Conservation (phyloP, 2,113 vertebrate genomes). For the Psilopogon haemacephalus region DNA sequence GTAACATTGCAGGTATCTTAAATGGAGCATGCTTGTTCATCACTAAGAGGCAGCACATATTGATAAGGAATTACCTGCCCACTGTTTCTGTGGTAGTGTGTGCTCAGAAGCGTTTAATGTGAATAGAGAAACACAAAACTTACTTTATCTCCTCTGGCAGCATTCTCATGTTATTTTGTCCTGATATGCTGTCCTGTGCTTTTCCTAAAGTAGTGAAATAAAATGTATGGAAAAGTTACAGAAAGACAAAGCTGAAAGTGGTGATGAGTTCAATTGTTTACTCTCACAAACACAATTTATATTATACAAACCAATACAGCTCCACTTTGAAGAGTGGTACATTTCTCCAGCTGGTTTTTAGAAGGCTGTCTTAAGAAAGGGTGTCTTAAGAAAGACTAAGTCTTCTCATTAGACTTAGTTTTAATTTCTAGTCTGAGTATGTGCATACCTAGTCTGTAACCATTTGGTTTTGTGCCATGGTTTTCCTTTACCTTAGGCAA, state of each 20-base stretch:
- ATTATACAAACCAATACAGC: background rate
- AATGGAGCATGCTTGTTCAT: background rate
- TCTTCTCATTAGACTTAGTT: background rate
- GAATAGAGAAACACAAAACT: background rate
- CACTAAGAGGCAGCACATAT: fast-evolving
- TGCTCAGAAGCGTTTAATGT: background rate
- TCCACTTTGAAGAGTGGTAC: background rate
- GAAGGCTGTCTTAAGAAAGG: background rate
- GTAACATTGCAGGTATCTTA: background rate
- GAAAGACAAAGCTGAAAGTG: background rate
- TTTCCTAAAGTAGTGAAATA: background rate
- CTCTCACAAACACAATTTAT: background rate
- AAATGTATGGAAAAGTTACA: fast-evolving
- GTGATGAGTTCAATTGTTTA: background rate
- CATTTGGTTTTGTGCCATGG: background rate
- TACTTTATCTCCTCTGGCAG: background rate
- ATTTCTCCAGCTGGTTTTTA: background rate
- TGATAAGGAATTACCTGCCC: background rate
- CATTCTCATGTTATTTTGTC: background rate
- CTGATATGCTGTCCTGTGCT: background rate
- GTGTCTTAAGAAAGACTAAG: background rate
- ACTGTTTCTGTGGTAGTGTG: background rate
- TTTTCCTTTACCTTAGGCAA: background rate
- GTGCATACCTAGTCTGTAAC: background rate
- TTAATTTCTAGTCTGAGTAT: background rate